Evolutionary conservation across 2,113 vertebrate genomes (phyloP).

Genomic region (Marcusenius ussheri): DNA sequence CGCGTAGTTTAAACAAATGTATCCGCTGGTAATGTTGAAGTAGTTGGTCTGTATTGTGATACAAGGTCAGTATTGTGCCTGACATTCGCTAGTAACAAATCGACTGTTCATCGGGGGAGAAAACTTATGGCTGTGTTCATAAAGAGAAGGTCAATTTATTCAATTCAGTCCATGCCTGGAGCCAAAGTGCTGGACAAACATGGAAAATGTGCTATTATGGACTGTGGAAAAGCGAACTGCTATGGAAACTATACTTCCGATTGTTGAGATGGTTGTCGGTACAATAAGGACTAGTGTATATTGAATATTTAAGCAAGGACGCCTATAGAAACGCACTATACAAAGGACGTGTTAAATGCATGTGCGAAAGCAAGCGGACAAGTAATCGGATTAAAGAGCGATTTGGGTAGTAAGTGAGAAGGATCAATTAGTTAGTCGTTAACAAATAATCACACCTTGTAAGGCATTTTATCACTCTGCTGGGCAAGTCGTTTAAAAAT

Average conservation of each 20-base stretch:
- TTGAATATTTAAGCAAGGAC: not conserved
- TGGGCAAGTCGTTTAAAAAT: not conserved
- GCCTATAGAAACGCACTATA: not conserved
- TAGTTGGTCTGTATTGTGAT: not conserved
- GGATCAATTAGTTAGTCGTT: not conserved
- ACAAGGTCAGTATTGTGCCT: constrained; percentile 11
- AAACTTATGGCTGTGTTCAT: not conserved
- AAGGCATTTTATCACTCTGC: not conserved
- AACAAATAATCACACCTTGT: not conserved
- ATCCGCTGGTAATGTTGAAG: not conserved
- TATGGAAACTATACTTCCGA: not conserved
- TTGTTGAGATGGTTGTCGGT: not conserved
- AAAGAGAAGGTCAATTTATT: constrained; percentile 1
- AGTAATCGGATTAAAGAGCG: not conserved
- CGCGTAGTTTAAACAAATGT: not conserved
- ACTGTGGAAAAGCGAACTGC: not conserved
- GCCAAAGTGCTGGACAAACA: not conserved
- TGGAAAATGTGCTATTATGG: not conserved
- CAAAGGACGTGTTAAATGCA: not conserved
- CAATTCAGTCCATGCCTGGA: not conserved
- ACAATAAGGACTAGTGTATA: not conserved
- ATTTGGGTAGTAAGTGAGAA: not conserved
- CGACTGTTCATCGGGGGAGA: not conserved
- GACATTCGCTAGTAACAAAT: not conserved
- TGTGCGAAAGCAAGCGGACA: not conserved